Percentiles rank a stretch among this genome's conserved stretches.
phyloP scores from a whole-genome alignment of 2,797 vertebrate species.

The Amazona ochrocephala region DNA sequence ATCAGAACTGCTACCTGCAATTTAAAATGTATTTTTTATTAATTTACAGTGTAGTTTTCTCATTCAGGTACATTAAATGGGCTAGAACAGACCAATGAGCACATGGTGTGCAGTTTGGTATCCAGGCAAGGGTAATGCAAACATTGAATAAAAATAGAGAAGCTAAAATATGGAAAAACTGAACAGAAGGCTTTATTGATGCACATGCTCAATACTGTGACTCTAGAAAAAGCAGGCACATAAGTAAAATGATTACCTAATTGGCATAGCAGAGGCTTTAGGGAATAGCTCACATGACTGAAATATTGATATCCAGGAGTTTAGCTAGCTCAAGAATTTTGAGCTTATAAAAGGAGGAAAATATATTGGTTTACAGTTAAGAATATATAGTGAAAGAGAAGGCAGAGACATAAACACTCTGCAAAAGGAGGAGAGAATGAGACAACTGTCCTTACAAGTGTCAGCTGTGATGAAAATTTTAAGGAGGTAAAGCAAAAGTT shows the following conservation, averaged over 20 bases:
- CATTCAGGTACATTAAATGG: neutral
- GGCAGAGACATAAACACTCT: neutral
- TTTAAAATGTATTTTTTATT: neutral
- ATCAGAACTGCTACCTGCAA: neutral
- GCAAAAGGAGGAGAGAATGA: neutral
- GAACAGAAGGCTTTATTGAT: slow-evolving; percentile 13
- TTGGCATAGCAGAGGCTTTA: neutral
- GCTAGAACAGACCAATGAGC: neutral
- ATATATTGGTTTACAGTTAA: neutral
- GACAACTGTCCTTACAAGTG: neutral
- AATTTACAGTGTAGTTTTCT: neutral
- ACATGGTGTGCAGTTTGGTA: neutral
- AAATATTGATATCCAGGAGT: neutral
- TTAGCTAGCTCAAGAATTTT: neutral
- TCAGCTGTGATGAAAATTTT: neutral
- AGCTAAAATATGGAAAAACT: neutral
- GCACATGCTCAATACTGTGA: rapidly evolving
- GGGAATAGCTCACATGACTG: neutral
- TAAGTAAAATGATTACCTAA: slow-evolving; percentile 40
- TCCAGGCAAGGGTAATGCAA: neutral
- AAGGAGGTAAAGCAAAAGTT: neutral
- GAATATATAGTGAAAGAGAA: neutral
- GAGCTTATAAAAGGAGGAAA: neutral
- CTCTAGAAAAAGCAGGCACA: neutral
- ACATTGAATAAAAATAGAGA: neutral